Evolutionary conservation across 2,113 vertebrate genomes (phyloP), one percentile per base, ranked within the genome.

Genomic region (Platanista minor): DNA sequence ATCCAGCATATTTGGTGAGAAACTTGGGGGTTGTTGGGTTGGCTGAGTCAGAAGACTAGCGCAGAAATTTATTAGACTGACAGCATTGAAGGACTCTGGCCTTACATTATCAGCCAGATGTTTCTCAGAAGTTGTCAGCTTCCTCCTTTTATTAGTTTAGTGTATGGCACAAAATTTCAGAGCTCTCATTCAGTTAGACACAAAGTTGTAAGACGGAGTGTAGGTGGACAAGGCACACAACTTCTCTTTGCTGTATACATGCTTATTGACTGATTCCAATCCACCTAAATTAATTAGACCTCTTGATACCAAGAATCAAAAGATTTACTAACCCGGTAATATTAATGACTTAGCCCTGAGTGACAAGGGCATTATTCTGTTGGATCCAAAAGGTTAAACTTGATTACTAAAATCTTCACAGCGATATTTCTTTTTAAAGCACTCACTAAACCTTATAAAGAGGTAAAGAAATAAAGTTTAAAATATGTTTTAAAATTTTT

Each of bases 301-400:
- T 64, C 78, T 94, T 72, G n/a, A 91, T 87, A 94, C 81, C 4
- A 10, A 87, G n/a, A 91, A 77, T 93, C 39, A 86, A 92, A 95
- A 86, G 62, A 77, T 81, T 85, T 87, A 18, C 33, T 87, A 83
- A 61, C 14, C 64, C 92, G 77, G 91, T 85, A 82, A 78, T 74
- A 15, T 67, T 91, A 88, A 43, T 71, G 8, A n/a, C n/a, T 90
- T 93, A 75, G 33, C 25, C 9, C 52, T 94, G 41, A 95, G 12
- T 85, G 80, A 96, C 41, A 94, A 90, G 27, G 31, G 8, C 61
- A 66, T 87, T 90, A 49, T 57, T 89, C 46, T 67, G 13, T 72
- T 69, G n/a, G 13, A 83, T 91, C n/a, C 21, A 72, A 93, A 82
- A 92, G 2, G 43, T 95, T 96, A 95, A 96, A 94, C 27, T 96